Conservation (phyloP, 2,888 invertebrate genomes). For the Himalopsyche tibetana region DNA sequence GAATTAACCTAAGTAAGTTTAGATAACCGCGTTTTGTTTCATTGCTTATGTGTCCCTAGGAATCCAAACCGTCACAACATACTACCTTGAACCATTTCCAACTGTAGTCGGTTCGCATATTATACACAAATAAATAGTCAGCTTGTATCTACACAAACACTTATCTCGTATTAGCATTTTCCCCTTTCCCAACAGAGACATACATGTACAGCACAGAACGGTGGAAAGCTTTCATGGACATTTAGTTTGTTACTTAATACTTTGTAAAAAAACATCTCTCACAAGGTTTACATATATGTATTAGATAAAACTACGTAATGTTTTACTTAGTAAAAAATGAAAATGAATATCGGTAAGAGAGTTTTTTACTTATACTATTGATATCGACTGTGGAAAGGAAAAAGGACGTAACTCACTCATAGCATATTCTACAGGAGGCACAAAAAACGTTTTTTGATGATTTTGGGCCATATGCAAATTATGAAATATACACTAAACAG, state of each 20-base stretch:
- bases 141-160: not conserved
- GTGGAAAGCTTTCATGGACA: not conserved
- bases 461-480: too few species aligned
- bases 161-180: conserved; percentile 11
- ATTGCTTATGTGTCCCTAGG: conserved; percentile 3
- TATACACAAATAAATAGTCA: not conserved
- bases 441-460: too few species aligned
- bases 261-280: too few species aligned
- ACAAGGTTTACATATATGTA: too few species aligned
- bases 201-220: not conserved
- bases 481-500: too few species aligned
- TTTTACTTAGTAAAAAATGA: too few species aligned
- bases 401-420: too few species aligned
- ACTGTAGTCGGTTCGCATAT: not conserved
- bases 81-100: conserved; percentile 21
- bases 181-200: not conserved
- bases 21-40: not conserved
- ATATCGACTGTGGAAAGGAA: too few species aligned
- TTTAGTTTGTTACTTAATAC: not conserved
- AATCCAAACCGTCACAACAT: conserved; percentile 2
- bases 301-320: too few species aligned
- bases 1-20: not conserved
- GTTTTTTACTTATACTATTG: too few species aligned
- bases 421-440: too few species aligned
- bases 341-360: too few species aligned